Evolutionary conservation across 2,797 vertebrate species (phyloP), one percentile per base, ranked within the genome.

Genomic region (Sebastes steindachneri): DNA sequence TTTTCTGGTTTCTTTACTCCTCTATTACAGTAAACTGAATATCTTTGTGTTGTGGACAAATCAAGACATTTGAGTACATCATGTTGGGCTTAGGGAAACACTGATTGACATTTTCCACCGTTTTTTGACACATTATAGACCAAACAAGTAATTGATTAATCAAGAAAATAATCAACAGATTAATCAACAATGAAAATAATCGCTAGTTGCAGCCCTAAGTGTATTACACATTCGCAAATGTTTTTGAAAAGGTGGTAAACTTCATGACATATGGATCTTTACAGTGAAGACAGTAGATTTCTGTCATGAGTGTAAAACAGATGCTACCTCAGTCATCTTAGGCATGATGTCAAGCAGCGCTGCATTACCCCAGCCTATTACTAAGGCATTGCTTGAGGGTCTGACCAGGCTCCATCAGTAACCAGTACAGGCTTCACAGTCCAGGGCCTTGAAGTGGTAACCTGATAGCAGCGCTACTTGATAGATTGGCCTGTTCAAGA

Each of bases 381-480:
- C 21, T 17, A 5, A 53, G 23, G 3, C 55, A 15, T 60, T 63
- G 11, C 28, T 28, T 12, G 19, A 35, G 25, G 23, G 12, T 17
- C 21, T 9, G 62, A 15, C 62, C 58, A 23, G 67, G 58, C 70
- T 26, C 1, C 55, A 54, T 75, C 67, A 2, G 10, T 64, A 10
- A 79, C 65, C 75, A 64, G 12, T 21, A 3, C 17, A 31, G 62
- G 33, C 25, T 76, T n/a, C 51, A 63, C 51, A 62, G 29, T 75
- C 23, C 37, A 59, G 69, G 55, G 17, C 73, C 60, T 77, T 74
- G 19, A 62, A 67, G 71, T 65, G 35, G 62, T 74, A 62, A 85
- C 59, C 71, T 74, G 80, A 88, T 41, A 68, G 80, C 86, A 80
- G 76, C 82, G 68, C 87, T 88, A 17, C 87, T 92, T 86, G 91